Evolutionary conservation across 2,113 vertebrate species (phyloP), one percentile per base, ranked within the genome.

Genomic region (Cavia porcellus): DNA sequence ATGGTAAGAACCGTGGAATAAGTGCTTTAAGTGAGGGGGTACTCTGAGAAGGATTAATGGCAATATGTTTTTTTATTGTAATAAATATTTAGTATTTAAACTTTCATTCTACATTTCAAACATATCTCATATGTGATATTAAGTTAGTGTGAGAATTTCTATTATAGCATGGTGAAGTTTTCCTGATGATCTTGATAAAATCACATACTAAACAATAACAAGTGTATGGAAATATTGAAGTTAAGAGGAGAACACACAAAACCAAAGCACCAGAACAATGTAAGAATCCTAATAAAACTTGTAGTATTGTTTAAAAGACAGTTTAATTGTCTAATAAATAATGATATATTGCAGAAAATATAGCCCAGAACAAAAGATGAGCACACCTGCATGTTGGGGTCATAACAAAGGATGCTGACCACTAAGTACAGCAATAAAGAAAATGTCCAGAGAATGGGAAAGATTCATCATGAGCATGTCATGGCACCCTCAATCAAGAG

Each of bases 251-350:
- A 70, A 7, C 25, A 70, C 28, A 92, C 50, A 87, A 72, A 93
- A 66, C 32, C 45, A 84, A 62, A 90, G 7, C 32, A 72, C 4
- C 80, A 94, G 75, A 94, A 92, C 42, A 24, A 35, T 89, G 14
- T 38, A 88, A 84, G 11, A 89, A 89, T 50, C 22, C 80, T 90
- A 38, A 89, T 87, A 96, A 95, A 95, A 42, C 47, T 55, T 84
- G 72, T 32, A 32, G 30, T n/a, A 72, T 62, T 15, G 88, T 91
- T 93, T 95, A 97, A 95, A 92, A 93, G 90, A 93, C 86, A 95
- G 62, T 62, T 96, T 86, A 64, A 96, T 70, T 38, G n/a, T 57
- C 47, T 87, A 93, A 64, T 90, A 96, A 92, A 94, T 95, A 93
- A 92, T 96, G 80, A 92, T 45, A 30, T 64, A 81, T 80, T 90